Conservation (phyloP, 2,888 invertebrate genomes). For the Eupithecia pulchellata region DNA sequence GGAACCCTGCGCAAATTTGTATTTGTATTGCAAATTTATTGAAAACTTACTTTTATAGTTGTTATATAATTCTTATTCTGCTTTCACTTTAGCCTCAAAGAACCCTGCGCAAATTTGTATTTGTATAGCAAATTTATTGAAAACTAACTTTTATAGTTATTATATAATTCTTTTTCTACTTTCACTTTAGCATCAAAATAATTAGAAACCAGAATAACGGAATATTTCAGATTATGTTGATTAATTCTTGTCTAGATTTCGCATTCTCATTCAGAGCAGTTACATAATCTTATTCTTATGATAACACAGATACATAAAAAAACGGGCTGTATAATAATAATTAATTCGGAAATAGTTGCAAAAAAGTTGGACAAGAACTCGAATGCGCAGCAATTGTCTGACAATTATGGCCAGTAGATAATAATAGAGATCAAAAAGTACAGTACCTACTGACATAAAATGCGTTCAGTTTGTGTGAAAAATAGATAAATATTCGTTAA, state of each 20-base stretch:
- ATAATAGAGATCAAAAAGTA: conserved; percentile 17
- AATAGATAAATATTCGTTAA: too few relatives aligned
- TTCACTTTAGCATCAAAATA: not conserved
- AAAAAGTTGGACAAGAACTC: conserved; percentile 18
- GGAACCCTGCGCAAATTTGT: too few relatives aligned
- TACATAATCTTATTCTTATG: not conserved
- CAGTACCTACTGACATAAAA: not conserved
- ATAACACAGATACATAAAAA: conserved; percentile 3
- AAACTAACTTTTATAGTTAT: not conserved
- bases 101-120: too few relatives aligned
- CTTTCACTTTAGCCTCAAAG: too few relatives aligned
- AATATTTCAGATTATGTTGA: conserved; percentile 4
- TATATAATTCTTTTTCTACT: not conserved
- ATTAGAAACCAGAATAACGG: not conserved
- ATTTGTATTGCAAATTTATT: too few relatives aligned
- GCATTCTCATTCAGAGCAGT: conserved; percentile 5
- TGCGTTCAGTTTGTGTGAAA: not conserved
- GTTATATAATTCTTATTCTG: not conserved
- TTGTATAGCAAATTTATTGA: too few relatives aligned
- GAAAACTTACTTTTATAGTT: not conserved
- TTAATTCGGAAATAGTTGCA: not conserved
- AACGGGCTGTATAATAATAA: conserved; percentile 2
- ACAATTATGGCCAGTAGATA: conserved; percentile 29
- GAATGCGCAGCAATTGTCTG: conserved; percentile 20
- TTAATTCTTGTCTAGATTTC: not conserved